Base-by-base conservation (phyloP, 2,888 invertebrate species). In the Tetrapedia diversipes region DNA sequence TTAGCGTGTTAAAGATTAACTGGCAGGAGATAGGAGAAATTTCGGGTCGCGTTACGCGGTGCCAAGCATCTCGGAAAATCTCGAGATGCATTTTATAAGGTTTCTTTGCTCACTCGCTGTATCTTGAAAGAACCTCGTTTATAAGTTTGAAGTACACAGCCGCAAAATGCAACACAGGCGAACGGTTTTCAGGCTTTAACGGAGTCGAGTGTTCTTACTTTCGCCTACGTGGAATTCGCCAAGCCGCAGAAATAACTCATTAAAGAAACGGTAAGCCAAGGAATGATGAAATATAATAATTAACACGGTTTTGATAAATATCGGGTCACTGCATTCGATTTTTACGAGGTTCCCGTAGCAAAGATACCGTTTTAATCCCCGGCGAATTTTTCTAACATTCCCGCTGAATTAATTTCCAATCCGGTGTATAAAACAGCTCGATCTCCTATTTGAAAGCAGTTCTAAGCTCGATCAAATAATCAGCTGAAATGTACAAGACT, bases 151-250 rank as follows among this genome's bases (percentile, higher is more conserved):
- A 72, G 72, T n/a, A n/a, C n/a, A n/a, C 63, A 67, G 71, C 77
- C 45, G 61, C 59, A 54, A 71, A 78, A 67, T 67, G 79, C 81
- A 77, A 74, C 80, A 79, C 73, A 72, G 63, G 76, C 74, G 78
- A 78, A 77, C 81, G 82, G 72, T 75, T 68, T 78, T 78, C 77
- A 78, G 78, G 72, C 60, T 74, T 86, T 85, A 89, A 88, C 87
- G 86, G 82, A 88, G 88, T 82, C 89, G 88, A 89, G 89, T 88
- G 88, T 82, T 80, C 87, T 79, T 76, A 74, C 72, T 71, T 76
- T 77, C 51, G 76, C 53, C 74, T 64, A 72, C 71, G 71, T 68
- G 63, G 78, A 59, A 71, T 66, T 71, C 77, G n/a, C 53, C 51
- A 41, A 34, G 59, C 57, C 16, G 59, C 77, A 64, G 60, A 57